A percentile compares a stretch with the other conserved stretches of the same genome.
phyloP scores from a whole-genome alignment of 2,797 vertebrate species.

The Enteromius treurensis region DNA sequence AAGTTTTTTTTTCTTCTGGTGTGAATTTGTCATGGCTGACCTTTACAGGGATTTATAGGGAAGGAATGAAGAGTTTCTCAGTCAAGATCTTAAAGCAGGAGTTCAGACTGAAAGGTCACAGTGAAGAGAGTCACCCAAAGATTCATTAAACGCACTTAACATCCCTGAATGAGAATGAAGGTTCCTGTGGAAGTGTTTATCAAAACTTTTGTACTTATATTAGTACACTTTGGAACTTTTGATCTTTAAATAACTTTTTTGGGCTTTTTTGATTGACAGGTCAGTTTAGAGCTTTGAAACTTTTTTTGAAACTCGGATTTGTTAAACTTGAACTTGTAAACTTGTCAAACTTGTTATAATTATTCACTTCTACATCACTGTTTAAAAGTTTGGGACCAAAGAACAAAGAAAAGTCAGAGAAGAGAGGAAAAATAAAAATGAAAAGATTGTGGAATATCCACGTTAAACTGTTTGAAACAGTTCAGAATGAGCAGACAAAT shows the following conservation, averaged over 20 bases:
- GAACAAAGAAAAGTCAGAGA: too few species aligned
- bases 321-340: background rate
- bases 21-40: conserved; percentile 28
- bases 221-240: background rate
- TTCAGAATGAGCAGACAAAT: background rate
- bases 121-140: background rate
- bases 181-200: background rate
- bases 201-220: background rate
- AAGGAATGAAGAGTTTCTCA: background rate
- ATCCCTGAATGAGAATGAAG: background rate
- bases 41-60: conserved; percentile 12
- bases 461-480: background rate
- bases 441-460: background rate
- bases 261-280: background rate
- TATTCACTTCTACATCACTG: background rate
- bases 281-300: background rate
- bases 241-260: background rate
- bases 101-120: conserved; percentile 18
- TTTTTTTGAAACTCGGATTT: background rate
- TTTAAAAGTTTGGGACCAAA: too few species aligned
- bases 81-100: background rate
- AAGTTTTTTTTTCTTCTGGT: background rate
- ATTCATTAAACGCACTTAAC: conserved; percentile 11
- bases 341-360: background rate
- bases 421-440: too few species aligned